phyloP scores from a whole-genome alignment of 2,888 invertebrate genomes.

The Leptopilina myrica region DNA sequence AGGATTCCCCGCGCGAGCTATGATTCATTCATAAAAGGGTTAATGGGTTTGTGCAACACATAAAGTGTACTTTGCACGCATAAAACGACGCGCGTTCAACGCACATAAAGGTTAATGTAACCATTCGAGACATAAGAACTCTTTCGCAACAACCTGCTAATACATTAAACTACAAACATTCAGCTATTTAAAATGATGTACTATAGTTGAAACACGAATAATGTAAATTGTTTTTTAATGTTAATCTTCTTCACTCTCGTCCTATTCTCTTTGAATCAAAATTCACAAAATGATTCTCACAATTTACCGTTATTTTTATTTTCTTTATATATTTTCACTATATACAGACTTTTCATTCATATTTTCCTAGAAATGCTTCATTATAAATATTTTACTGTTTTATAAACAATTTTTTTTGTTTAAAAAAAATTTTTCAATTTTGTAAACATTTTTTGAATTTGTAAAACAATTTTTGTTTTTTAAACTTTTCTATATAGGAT shows the following conservation, averaged over 20 bases:
- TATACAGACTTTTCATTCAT: no score
- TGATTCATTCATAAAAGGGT: conserved; percentile 39
- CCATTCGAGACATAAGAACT: conserved; percentile 33
- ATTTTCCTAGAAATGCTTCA: no score
- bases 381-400: no score
- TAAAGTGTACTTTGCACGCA: conserved; percentile 39
- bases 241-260: background rate
- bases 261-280: no score
- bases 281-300: no score
- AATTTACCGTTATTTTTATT: no score
- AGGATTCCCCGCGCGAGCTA: conserved; percentile 29
- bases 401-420: no score
- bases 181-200: conserved; percentile 7
- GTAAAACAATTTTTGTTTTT: no score
- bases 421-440: no score
- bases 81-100: conserved; percentile 31
- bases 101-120: conserved; percentile 37
- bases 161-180: conserved; percentile 28
- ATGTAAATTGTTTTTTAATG: conserved; percentile 6
- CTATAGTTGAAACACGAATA: background rate
- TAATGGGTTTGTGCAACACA: conserved; percentile 38
- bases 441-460: no score
- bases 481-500: no score
- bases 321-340: no score
- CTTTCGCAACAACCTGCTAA: conserved; percentile 34